Base-by-base conservation (phyloP, 2,797 vertebrate species). In the Erpetoichthys calabaricus region DNA sequence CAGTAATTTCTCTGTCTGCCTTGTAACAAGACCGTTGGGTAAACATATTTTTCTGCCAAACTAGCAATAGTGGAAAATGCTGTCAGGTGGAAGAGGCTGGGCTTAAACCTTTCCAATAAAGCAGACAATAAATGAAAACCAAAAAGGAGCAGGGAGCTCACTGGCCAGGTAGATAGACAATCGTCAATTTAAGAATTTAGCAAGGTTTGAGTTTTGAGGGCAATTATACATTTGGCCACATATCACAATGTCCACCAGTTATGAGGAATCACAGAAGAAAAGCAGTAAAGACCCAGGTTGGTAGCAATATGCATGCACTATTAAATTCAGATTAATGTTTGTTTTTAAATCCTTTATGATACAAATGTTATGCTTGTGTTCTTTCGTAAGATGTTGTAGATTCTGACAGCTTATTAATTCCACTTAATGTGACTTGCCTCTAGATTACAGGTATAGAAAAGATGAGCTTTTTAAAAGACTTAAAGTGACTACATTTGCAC, bases 381-480 rank as follows among this genome's bases (percentile, higher is more conserved):
- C 41, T 41, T 45, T n/a, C 1, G 6, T 46, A 25, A 5, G 53
- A 54, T 54, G 6, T 8, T 9, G 8, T 45, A 25, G 25, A 25
- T 25, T 25, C 25, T 25, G 25, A 25, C 25, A 25, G 25, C 25
- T 25, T 25, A 1, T 25, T 25, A 25, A 25, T 25, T 25, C 25
- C 25, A 25, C 25, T 25, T 25, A 25, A 25, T 25, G 25, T 25
- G 25, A 25, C 47, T 73, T 45, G 62, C 74, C 68, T 74, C 52
- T 67, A 99, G 94, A 96, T 87, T 97, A 96, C 76, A 91, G 89
- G 43, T 97, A 95, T 57, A 90, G 76, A 75, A 94, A 91, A 70
- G 89, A 89, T 44, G 95, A 99, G 69, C 83, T 97, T 64, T 99
- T 98, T 65, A 98, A 94, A 68, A 87, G 95, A 60, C 76, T 99